phyloP scores from a whole-genome alignment of 2,888 invertebrate species.

The Xestia rhomboidea region DNA sequence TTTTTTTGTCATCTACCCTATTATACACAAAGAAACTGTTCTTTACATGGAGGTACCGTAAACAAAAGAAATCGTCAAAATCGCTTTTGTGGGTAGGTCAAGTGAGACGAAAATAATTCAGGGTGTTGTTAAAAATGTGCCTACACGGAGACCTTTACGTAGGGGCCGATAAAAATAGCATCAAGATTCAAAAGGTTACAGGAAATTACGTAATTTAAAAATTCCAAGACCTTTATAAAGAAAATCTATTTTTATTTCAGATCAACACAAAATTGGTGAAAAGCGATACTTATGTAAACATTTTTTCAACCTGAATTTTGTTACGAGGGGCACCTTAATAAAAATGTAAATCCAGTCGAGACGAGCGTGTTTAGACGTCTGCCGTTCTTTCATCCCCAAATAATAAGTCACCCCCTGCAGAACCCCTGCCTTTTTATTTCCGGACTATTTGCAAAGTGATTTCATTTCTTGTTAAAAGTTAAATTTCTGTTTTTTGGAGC shows the following conservation, averaged over 20 bases:
- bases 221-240: conserved; percentile 22
- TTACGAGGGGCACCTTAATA: conserved; percentile 48
- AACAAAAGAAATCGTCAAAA: conserved; percentile 18
- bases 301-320: conserved; percentile 45
- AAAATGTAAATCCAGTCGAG: conserved; percentile 61
- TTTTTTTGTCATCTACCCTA: no score
- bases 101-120: conserved; percentile 17
- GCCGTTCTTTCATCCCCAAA: conserved; percentile 51
- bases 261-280: conserved; percentile 43
- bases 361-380: conserved; percentile 62
- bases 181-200: conserved; percentile 24
- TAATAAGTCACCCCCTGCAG: conserved; percentile 62
- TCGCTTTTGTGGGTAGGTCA: conserved; percentile 10
- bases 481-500: conserved; percentile 44
- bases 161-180: conserved; percentile 23
- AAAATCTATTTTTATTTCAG: conserved; percentile 33
- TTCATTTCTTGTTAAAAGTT: conserved; percentile 68
- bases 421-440: conserved; percentile 58
- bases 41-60: neutral
- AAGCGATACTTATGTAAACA: conserved; percentile 33
- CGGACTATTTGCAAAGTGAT: conserved; percentile 65
- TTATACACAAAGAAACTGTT: neutral
- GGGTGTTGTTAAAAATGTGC: conserved; percentile 29
- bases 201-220: conserved; percentile 48
- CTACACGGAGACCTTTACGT: conserved; percentile 15